Conservation (phyloP, 2,113 vertebrate genomes). For the Myotis davidii region DNA sequence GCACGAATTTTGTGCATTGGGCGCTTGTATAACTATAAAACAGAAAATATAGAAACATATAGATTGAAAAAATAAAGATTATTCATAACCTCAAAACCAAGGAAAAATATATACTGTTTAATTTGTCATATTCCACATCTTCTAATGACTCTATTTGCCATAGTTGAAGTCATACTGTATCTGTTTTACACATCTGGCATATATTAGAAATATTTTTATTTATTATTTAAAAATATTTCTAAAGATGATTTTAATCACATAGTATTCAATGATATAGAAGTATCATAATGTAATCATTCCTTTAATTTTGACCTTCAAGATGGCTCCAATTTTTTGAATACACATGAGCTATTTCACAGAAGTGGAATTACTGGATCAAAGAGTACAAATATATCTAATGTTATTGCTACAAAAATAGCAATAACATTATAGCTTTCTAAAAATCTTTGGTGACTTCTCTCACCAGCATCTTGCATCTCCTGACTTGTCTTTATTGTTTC, state of each 20-base stretch:
- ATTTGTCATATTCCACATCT: not conserved
- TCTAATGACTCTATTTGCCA: not conserved
- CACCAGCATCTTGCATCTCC: not conserved
- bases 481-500: not conserved
- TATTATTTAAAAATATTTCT: not conserved
- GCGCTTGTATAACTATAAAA: not conserved
- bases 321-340: not conserved
- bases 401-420: not conserved
- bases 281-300: not conserved
- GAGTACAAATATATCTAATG: not conserved
- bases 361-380: not conserved
- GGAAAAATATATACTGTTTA: not conserved
- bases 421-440: not conserved
- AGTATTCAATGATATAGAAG: not conserved
- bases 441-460: not conserved
- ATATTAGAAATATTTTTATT: not conserved
- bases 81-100: not conserved
- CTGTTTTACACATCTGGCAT: not conserved
- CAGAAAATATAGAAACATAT: not conserved
- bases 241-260: not conserved
- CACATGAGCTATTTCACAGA: not conserved
- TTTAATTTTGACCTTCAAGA: not conserved
- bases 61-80: conserved; percentile 1
- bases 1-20: no score
- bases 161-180: not conserved